Evolutionary conservation across 2,113 vertebrate genomes (phyloP).

Genomic region (Thalassoma bifasciatum): DNA sequence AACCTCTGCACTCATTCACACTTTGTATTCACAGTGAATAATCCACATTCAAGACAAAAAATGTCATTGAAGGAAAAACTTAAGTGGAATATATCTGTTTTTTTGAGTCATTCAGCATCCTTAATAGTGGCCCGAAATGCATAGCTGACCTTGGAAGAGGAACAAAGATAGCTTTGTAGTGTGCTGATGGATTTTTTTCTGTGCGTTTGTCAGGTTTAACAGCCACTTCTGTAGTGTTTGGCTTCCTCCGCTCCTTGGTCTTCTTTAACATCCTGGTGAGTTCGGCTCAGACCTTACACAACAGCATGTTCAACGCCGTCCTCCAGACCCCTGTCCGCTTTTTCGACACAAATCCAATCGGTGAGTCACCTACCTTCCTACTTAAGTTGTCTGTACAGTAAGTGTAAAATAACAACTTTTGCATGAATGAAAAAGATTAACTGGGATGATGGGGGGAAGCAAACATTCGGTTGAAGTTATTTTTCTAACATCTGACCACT

Average conservation of each 20-base stretch:
- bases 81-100: constrained; percentile 12
- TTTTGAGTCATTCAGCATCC: constrained; percentile 8
- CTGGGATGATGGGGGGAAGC: background rate
- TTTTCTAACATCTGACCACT: constrained; percentile 65
- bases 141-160: constrained; percentile 37
- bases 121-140: constrained; percentile 33
- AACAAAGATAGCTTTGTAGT: constrained; percentile 3
- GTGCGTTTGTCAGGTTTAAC: constrained; percentile 87
- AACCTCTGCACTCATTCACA: constrained; percentile 55
- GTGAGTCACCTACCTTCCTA: constrained; percentile 81
- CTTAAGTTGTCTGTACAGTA: background rate
- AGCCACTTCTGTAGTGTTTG: constrained; percentile 86
- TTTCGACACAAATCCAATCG: constrained; percentile 93
- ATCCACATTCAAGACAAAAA: constrained; percentile 36
- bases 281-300: constrained; percentile 90
- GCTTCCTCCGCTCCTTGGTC: constrained; percentile 87
- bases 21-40: constrained; percentile 60
- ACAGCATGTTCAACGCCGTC: constrained; percentile 92
- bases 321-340: constrained; percentile 89
- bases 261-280: constrained; percentile 90
- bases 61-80: constrained; percentile 17
- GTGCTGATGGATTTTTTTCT: constrained; percentile 29
- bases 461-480: background rate
- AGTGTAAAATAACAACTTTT: background rate
- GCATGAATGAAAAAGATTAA: background rate